phyloP scores from a whole-genome alignment of 2,888 invertebrate genomes.

The Rhagonycha fulva region DNA sequence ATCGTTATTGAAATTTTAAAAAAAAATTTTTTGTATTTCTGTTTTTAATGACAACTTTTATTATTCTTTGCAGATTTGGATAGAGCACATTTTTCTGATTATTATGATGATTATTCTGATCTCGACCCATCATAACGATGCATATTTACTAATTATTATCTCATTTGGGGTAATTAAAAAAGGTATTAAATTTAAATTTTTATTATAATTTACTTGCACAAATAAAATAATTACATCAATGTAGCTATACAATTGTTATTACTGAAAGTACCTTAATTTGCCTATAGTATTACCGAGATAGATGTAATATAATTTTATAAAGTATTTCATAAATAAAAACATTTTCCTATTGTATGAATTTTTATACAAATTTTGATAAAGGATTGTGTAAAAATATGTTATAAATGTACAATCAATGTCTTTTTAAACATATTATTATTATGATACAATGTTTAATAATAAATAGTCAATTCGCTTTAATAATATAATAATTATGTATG shows the following conservation, averaged over 20 bases:
- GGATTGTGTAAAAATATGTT: conserved; percentile 23
- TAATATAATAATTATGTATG: conserved; percentile 5
- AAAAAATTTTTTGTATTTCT: too few relatives aligned
- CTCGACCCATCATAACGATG: too few relatives aligned
- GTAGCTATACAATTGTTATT: conserved; percentile 16
- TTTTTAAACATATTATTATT: conserved; percentile 9
- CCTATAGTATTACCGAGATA: background rate
- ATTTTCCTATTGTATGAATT: conserved; percentile 10
- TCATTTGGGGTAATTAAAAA: background rate
- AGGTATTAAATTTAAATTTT: background rate
- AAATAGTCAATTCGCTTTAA: conserved; percentile 2
- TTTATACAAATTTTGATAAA: conserved; percentile 20
- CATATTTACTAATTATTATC: too few relatives aligned
- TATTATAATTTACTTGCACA: conserved; percentile 16
- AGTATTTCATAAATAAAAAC: background rate
- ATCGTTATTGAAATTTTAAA: too few relatives aligned
- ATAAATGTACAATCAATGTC: conserved; percentile 17
- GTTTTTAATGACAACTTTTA: too few relatives aligned
- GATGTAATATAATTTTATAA: background rate
- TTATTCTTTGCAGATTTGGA: too few relatives aligned
- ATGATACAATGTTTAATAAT: background rate
- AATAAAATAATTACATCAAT: conserved; percentile 20
- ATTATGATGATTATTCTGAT: too few relatives aligned
- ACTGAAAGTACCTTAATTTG: background rate
- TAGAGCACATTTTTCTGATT: too few relatives aligned